These are phyloP conservation scores for Gobio occitaniae DNA, from an alignment of 2,797 vertebrate species.

Conservation along the genomic window DNA sequence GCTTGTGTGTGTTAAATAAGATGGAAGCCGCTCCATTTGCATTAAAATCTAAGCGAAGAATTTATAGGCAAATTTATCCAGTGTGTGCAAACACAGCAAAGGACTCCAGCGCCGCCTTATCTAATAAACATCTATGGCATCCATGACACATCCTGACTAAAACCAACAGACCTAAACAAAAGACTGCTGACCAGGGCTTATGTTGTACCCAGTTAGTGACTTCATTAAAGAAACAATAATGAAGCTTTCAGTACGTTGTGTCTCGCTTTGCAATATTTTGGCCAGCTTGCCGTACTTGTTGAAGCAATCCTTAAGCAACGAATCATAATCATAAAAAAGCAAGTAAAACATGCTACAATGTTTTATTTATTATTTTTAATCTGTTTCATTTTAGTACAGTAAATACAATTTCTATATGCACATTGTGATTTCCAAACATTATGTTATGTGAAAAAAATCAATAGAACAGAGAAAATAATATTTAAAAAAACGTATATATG, in stretches of 20 bases:
- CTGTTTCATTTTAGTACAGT: too few relatives aligned
- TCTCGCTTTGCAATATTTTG: not conserved
- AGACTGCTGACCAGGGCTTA: not conserved
- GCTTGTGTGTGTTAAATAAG: conserved; percentile 5
- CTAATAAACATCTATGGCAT: conserved; percentile 36
- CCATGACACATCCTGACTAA: conserved; percentile 27
- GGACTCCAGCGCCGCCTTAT: conserved; percentile 16
- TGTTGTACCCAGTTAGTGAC: not conserved
- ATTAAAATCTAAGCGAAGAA: conserved; percentile 28
- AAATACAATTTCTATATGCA: too few relatives aligned
- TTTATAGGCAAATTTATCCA: conserved; percentile 38
- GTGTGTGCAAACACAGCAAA: conserved; percentile 14
- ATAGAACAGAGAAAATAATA: too few relatives aligned
- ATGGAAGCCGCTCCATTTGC: conserved; percentile 10
- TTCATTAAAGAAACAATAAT: not conserved
- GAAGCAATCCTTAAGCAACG: not conserved
- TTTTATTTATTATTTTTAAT: not conserved
- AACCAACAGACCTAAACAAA: conserved; percentile 21
- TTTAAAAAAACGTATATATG: too few relatives aligned
- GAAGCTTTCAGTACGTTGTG: not conserved
- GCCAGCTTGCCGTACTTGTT: not conserved
- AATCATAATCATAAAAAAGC: not conserved
- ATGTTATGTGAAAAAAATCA: too few relatives aligned
- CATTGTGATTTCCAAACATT: too few relatives aligned
- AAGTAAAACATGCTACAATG: not conserved